phyloP scores from a whole-genome alignment of 2,113 vertebrate species.

The Campylomormyrus tamandua region DNA sequence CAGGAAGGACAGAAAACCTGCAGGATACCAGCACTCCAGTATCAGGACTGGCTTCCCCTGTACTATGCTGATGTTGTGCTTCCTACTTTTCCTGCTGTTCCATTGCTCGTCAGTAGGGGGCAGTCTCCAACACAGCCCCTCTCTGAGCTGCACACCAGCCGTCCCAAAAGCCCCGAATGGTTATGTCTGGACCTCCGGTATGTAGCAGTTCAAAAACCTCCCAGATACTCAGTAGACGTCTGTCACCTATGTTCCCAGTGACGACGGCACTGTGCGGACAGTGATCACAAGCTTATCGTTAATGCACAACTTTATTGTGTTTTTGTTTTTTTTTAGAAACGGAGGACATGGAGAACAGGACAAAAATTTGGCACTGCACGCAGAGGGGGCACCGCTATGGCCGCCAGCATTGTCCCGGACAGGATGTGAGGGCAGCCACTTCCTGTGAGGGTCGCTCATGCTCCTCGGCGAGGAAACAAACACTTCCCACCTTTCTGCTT shows the following conservation, averaged over 20 bases:
- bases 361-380: neutral
- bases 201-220: neutral
- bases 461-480: neutral
- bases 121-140: neutral
- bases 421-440: neutral
- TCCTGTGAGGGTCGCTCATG: neutral
- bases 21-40: neutral
- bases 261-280: neutral
- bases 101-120: neutral
- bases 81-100: neutral
- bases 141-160: neutral
- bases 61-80: neutral
- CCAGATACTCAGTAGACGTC: neutral
- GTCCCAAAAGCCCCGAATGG: neutral
- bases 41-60: neutral
- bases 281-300: neutral
- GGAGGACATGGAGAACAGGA: neutral
- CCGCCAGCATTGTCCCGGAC: neutral
- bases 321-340: neutral
- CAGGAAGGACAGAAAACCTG: neutral
- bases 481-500: conserved; percentile 3
- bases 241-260: neutral
- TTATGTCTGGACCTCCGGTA: neutral
- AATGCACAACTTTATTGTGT: neutral
- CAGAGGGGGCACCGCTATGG: neutral